These are phyloP conservation scores for Pempheris klunzingeri DNA, from an alignment of 2,797 vertebrate species.

Conservation along the genomic window DNA sequence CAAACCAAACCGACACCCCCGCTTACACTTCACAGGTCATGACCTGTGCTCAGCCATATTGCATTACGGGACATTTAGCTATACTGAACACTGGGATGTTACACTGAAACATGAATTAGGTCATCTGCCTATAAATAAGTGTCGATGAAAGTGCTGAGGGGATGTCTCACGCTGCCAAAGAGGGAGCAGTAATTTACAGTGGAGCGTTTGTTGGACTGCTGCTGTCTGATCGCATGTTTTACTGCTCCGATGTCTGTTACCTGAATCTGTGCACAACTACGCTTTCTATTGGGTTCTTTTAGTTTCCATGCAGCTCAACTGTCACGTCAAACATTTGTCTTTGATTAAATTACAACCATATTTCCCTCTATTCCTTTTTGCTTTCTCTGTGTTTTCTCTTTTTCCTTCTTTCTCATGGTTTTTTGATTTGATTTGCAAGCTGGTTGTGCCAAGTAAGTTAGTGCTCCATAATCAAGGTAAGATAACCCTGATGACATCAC, in stretches of 20 bases:
- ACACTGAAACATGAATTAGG: slow-evolving; percentile 62
- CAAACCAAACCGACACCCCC: slow-evolving; percentile 34
- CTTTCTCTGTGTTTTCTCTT: neutral
- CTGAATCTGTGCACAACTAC: slow-evolving; percentile 6
- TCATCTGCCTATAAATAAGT: slow-evolving; percentile 81
- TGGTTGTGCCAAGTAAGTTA: no score
- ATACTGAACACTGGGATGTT: slow-evolving; percentile 46
- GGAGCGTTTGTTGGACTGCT: slow-evolving; percentile 45
- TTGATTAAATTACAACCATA: slow-evolving; percentile 20
- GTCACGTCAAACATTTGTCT: slow-evolving; percentile 31
- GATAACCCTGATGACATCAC: slow-evolving; percentile 15
- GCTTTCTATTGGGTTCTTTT: slow-evolving; percentile 38
- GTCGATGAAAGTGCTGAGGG: slow-evolving; percentile 59
- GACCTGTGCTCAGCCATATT: slow-evolving; percentile 64
- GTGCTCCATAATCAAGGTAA: no score
- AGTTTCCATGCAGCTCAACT: slow-evolving; percentile 3
- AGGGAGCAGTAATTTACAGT: slow-evolving; percentile 63
- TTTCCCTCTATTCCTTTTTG: neutral
- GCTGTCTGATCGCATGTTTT: slow-evolving; percentile 38
- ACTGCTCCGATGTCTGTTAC: slow-evolving; percentile 36
- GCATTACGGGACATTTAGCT: slow-evolving; percentile 60
- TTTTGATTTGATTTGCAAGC: no score
- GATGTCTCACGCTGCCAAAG: slow-evolving; percentile 66
- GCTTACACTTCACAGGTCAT: slow-evolving; percentile 22
- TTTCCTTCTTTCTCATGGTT: neutral